A percentile compares a stretch with the other conserved stretches of the same genome.
phyloP scores from a whole-genome alignment of 2,113 vertebrate species.

The Dasyurus viverrinus region DNA sequence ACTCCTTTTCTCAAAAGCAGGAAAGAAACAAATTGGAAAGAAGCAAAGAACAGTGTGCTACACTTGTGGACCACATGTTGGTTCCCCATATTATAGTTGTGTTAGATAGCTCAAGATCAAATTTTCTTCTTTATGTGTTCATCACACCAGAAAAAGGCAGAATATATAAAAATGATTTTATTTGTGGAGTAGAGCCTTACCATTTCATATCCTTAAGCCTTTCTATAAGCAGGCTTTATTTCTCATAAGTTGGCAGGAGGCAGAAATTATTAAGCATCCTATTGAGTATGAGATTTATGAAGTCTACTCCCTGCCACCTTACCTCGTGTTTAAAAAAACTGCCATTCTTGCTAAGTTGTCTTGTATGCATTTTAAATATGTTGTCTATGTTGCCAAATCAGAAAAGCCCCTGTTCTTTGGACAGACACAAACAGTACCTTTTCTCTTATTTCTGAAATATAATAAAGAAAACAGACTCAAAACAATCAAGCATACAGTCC shows the following conservation, averaged over 20 bases:
- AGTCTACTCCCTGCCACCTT: neutral
- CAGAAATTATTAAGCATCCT: neutral
- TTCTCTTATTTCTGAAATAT: neutral
- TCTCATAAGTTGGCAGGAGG: neutral
- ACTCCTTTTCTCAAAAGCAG: neutral
- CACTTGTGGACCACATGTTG: neutral
- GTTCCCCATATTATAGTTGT: neutral
- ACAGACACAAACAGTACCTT: neutral
- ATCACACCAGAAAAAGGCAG: neutral
- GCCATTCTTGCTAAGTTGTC: neutral
- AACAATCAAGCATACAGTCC: neutral
- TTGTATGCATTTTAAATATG: neutral
- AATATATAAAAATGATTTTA: neutral
- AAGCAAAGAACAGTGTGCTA: neutral
- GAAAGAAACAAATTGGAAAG: neutral
- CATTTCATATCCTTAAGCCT: neutral
- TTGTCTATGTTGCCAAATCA: neutral
- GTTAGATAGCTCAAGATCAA: neutral
- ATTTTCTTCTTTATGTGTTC: neutral
- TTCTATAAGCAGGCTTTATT: neutral
- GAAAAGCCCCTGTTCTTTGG: neutral
- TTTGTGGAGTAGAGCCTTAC: neutral
- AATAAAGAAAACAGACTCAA: neutral
- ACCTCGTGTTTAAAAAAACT: no score
- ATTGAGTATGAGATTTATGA: neutral